Evolutionary conservation across 2,797 vertebrate species (phyloP).

Genomic region (Dryobates pubescens): DNA sequence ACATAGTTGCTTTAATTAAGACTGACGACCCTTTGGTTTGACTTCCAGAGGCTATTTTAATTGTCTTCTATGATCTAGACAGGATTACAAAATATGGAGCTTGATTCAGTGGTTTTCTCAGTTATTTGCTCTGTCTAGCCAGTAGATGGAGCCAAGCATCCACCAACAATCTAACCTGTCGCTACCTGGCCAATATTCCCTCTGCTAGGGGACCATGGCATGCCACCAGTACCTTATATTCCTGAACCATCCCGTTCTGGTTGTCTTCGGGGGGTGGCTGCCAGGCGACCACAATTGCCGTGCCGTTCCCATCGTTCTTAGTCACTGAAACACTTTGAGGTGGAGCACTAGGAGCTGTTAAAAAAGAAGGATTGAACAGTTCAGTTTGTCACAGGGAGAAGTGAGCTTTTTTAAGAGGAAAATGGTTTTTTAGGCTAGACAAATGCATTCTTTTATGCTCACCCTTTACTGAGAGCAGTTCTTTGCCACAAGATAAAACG

Average conservation of each 20-base stretch:
- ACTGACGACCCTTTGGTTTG: neutral
- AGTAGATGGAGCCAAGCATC: constrained; percentile 90
- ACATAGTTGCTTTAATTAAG: neutral
- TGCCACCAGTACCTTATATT: constrained; percentile 90
- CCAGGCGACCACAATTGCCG: constrained; percentile 93
- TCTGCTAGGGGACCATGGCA: neutral
- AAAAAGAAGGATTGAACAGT: neutral
- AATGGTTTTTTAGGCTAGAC: neutral
- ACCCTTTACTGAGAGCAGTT: neutral
- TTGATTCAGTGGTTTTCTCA: neutral
- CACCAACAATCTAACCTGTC: constrained; percentile 62
- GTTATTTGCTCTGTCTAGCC: constrained; percentile 52
- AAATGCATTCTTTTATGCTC: neutral
- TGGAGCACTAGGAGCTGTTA: constrained; percentile 90
- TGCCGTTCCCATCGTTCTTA: constrained; percentile 93
- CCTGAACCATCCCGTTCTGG: constrained; percentile 94
- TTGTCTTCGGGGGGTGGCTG: constrained; percentile 94
- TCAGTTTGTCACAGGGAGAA: accelerated
- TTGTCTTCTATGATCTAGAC: neutral
- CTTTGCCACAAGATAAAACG: neutral
- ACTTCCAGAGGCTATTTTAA: constrained; percentile 15
- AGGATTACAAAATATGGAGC: neutral
- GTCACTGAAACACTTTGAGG: constrained; percentile 93
- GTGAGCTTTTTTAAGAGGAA: neutral
- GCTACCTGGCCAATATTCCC: neutral